These are phyloP conservation scores for Mercenaria mercenaria DNA, from an alignment of 1,140 invertebrate species.

Conservation along the genomic window DNA sequence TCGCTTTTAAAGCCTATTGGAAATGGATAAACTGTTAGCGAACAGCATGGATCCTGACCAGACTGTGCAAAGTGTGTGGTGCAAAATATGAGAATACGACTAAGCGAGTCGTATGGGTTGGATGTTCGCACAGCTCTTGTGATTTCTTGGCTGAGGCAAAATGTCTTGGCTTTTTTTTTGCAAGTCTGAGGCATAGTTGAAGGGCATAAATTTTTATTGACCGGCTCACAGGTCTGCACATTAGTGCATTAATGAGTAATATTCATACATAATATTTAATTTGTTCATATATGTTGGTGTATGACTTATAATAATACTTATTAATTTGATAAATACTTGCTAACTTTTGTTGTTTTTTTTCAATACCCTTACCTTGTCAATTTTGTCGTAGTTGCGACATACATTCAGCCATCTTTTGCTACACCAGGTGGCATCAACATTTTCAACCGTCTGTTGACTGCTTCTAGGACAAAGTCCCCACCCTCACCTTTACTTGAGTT, in stretches of 20 bases:
- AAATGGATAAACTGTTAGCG: too few relatives aligned
- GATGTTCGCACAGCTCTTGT: neutral
- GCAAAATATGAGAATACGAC: too few relatives aligned
- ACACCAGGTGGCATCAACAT: neutral
- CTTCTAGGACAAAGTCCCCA: neutral
- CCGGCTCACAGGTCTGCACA: neutral
- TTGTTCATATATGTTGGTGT: too few relatives aligned
- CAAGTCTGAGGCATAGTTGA: neutral
- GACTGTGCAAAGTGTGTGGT: too few relatives aligned
- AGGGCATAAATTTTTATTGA: neutral
- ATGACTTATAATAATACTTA: too few relatives aligned
- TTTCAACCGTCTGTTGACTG: neutral
- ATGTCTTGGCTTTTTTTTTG: neutral
- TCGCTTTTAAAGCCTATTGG: too few relatives aligned
- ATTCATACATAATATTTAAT: too few relatives aligned
- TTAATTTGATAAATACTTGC: neutral
- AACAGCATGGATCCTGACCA: too few relatives aligned
- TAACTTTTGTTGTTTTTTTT: neutral
- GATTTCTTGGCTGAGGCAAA: neutral
- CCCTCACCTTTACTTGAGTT: neutral
- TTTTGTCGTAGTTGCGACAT: neutral
- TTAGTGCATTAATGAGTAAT: neutral
- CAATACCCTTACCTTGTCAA: neutral
- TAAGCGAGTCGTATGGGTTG: neutral
- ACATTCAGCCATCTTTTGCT: neutral